Base-by-base conservation (phyloP, 2,888 invertebrate species). In the Bellardia pandia region DNA sequence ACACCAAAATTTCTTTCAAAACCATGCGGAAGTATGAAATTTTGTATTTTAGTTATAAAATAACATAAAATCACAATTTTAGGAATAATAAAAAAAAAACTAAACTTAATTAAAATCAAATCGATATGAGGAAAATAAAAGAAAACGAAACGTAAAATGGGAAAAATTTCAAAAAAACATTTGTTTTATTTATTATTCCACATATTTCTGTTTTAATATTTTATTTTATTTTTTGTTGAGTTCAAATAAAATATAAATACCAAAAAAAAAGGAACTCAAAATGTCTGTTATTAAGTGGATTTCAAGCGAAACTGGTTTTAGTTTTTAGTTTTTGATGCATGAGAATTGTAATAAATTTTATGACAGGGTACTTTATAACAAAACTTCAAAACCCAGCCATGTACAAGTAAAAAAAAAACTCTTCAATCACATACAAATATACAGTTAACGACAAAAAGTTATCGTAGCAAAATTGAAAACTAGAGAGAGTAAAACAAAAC, bases 291-390 rank as follows among this genome's bases (percentile, higher is more conserved):
- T 82, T 77, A 77, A 79, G 58, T 79, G 84, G 79, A 76, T 75
- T 75, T 84, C 62, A 79, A 75, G 71, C 79, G 64, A 84, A 84
- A 83, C 86, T 62, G 86, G 83, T 86, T 83, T 79, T 42, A 66
- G 84, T 69, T 66, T 79, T 79, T 80, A 58, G 84, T 69, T 60
- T 79, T 79, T 80, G 62, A 85, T 53, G 79, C 75, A 86, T 69
- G 78, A 75, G 69, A 83, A 71, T 56, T 80, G 84, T 84, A 86
- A 84, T 86, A 83, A 79, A 83, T 79, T 84, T 75, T 86, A 79
- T 76, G 84, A 66, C 75, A 69, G 69, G 85, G 85, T 80, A 64
- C 79, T 75, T 85, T 79, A 75, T 69, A 85, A 75, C 42, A 60
- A 85, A 74, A 51, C 85, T 85, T 80, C 69, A 85, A 76, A 85